phyloP scores from a whole-genome alignment of 2,113 vertebrate genomes.

The Plestiodon gilberti region DNA sequence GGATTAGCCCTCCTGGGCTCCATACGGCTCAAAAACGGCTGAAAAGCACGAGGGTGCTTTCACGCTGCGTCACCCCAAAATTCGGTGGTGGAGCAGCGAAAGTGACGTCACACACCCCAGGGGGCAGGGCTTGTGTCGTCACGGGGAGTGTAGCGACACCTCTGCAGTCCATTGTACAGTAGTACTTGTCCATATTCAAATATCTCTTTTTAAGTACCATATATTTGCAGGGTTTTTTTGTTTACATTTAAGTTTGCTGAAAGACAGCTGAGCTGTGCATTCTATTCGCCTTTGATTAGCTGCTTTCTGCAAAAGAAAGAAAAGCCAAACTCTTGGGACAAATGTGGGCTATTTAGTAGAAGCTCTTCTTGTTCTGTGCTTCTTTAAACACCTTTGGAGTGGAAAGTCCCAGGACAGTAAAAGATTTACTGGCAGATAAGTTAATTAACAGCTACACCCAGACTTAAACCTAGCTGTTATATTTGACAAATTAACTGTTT shows the following conservation, averaged over 20 bases:
- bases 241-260: neutral
- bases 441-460: slow-evolving; percentile 78
- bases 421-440: slow-evolving; percentile 64
- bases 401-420: slow-evolving; percentile 65
- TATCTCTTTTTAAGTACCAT: no score
- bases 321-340: slow-evolving; percentile 23
- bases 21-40: no score
- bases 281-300: slow-evolving; percentile 5
- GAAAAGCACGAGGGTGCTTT: no score
- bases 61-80: no score
- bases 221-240: no score
- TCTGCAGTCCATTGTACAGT: no score
- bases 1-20: no score
- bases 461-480: slow-evolving; percentile 70
- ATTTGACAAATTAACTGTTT: slow-evolving; percentile 74
- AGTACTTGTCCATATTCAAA: no score
- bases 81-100: no score
- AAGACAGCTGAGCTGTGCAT: slow-evolving; percentile 1
- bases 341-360: slow-evolving; percentile 17
- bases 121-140: no score
- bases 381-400: slow-evolving; percentile 53
- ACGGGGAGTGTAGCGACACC: no score
- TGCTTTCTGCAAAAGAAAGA: slow-evolving; percentile 40
- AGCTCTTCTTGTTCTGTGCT: slow-evolving; percentile 22
- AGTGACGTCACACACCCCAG: no score